phyloP scores from a whole-genome alignment of 2,113 vertebrate species.

The Ardeotis arabs region DNA sequence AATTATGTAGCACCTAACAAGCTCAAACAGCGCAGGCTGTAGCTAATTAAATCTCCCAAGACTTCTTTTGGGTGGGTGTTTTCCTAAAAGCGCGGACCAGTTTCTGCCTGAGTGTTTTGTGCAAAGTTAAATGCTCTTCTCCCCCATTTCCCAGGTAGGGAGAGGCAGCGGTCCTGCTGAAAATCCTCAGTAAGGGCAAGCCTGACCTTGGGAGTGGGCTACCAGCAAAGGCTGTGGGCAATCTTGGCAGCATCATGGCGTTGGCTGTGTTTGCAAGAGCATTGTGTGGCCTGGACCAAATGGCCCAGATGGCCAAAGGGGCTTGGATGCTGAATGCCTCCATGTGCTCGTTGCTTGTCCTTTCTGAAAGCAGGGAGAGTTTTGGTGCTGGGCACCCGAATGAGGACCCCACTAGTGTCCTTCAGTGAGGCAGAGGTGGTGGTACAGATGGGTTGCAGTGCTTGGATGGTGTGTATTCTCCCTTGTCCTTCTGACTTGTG shows the following conservation, averaged over 20 bases:
- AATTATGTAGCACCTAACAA: constrained; percentile 24
- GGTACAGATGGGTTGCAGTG: neutral
- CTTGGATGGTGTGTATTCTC: neutral
- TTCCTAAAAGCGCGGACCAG: neutral
- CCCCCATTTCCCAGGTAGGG: rapidly evolving
- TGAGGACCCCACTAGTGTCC: rapidly evolving
- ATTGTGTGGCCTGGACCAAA: neutral
- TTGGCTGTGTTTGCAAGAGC: neutral
- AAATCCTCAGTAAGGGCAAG: rapidly evolving
- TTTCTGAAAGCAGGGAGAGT: rapidly evolving
- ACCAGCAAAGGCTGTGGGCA: rapidly evolving
- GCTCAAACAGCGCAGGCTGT: constrained; percentile 1
- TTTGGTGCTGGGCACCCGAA: neutral
- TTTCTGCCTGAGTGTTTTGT: neutral
- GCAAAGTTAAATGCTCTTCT: rapidly evolving
- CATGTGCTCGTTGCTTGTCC: neutral
- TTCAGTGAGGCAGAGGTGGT: neutral
- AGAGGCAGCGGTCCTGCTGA: rapidly evolving
- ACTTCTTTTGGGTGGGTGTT: constrained; percentile 36
- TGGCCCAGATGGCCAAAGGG: too few species aligned
- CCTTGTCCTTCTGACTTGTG: neutral
- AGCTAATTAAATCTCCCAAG: constrained; percentile 52
- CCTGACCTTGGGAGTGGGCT: neutral
- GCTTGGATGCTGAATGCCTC: rapidly evolving
- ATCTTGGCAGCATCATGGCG: rapidly evolving